phyloP scores from a whole-genome alignment of 2,113 vertebrate genomes.

The Castor canadensis region DNA sequence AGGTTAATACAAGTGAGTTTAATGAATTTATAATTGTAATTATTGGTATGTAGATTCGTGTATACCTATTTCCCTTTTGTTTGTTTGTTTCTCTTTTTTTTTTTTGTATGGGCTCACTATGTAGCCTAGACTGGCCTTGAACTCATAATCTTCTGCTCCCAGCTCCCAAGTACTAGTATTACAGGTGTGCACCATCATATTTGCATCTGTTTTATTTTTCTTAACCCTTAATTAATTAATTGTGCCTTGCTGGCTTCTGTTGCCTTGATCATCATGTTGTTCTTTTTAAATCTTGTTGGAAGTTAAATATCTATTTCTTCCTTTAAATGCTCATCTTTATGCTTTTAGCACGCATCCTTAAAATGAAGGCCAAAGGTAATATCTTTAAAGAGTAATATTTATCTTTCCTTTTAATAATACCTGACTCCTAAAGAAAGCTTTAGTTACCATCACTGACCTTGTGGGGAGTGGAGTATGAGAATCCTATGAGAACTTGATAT shows the following conservation, averaged over 20 bases:
- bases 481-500: no score
- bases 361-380: background rate
- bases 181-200: no score
- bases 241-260: background rate
- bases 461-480: no score
- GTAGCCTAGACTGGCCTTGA: no score
- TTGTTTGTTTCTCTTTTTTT: no score
- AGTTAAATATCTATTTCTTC: background rate
- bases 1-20: background rate
- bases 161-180: no score
- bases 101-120: no score
- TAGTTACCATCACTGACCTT: background rate
- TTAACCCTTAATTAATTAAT: background rate
- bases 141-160: no score
- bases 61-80: background rate
- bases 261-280: background rate
- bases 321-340: background rate
- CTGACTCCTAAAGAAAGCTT: background rate
- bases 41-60: background rate
- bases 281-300: background rate
- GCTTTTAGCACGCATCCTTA: background rate
- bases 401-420: background rate
- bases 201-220: no score
- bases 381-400: background rate
- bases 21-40: conserved; percentile 11